phyloP scores from a whole-genome alignment of 2,888 invertebrate species.

The Apotomis capreana region DNA sequence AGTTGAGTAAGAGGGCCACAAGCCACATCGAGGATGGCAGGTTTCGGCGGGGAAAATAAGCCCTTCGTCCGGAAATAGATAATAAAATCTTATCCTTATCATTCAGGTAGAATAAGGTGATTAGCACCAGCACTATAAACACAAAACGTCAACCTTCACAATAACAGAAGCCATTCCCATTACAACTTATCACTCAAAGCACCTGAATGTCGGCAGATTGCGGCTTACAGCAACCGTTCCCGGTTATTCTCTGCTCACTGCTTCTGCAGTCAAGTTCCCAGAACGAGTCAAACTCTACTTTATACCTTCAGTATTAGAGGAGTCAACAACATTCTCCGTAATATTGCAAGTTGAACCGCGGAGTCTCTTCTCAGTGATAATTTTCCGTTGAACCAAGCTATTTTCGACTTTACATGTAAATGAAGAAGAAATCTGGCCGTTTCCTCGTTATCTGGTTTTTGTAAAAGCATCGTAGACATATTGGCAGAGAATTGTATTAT shows the following conservation, averaged over 20 bases:
- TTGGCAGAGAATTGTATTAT: slow-evolving; percentile 35
- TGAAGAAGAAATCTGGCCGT: slow-evolving; percentile 43
- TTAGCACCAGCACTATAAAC: slow-evolving; percentile 16
- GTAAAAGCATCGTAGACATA: slow-evolving; percentile 23
- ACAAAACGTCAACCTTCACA: slow-evolving; percentile 25
- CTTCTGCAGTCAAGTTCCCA: slow-evolving; percentile 41
- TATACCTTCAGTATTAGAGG: slow-evolving; percentile 45
- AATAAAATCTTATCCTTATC: neutral
- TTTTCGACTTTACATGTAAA: slow-evolving; percentile 46
- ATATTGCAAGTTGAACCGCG: slow-evolving; percentile 43
- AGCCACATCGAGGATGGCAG: too few species aligned
- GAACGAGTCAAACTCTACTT: slow-evolving; percentile 47
- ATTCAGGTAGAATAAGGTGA: neutral
- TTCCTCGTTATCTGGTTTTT: slow-evolving; percentile 20
- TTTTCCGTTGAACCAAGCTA: slow-evolving; percentile 45
- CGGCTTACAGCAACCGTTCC: slow-evolving; percentile 68
- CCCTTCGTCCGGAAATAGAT: too few species aligned
- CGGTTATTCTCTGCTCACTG: slow-evolving; percentile 58
- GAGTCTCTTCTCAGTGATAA: slow-evolving; percentile 46
- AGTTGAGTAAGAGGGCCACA: too few species aligned
- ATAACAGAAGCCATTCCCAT: slow-evolving; percentile 60
- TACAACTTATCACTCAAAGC: slow-evolving; percentile 54
- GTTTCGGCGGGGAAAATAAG: too few species aligned
- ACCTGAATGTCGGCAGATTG: slow-evolving; percentile 79
- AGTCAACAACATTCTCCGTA: slow-evolving; percentile 36